Evolutionary conservation across 2,797 vertebrate genomes (phyloP), one percentile per base, ranked within the genome.

Genomic region (Clangula hyemalis): DNA sequence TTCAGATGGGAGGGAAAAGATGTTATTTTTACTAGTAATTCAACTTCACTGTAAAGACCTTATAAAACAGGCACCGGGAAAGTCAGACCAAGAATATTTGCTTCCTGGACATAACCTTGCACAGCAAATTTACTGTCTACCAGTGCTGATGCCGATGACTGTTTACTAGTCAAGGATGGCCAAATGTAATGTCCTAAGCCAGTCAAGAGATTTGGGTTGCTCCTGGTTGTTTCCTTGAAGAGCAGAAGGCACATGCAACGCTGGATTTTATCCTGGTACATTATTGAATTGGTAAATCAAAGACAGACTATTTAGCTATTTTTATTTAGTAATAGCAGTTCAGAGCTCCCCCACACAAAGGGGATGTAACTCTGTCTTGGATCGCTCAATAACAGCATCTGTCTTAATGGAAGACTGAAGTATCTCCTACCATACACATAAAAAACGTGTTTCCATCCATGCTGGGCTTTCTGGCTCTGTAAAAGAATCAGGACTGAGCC

Each of bases 11-110:
- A 95, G 16, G 17, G 45, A 28, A 65, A 93, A 90, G 45, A 22
- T 43, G 9, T 76, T 88, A 32, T 83, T 96, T 93, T 93, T 89
- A 56, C 56, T 39, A 65, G 77, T n/a, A 60, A n/a, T 89, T 80
- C 49, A 68, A 18, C 88, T 85, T 68, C 43, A 43, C 34, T 68
- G 49, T 70, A n/a, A 90, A 93, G 32, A 58, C 30, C 34, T 85
- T 72, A 22, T 43, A 65, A 91, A 96, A 62, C 45, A 85, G 49
- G 18, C 28, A 73, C 25, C 3, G 10, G 13, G 27, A 92, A 87
- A 93, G 38, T 66, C 88, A 89, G 66, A 76, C 4, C 20, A 71
- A 61, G 56, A 87, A n/a, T 80, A 94, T 94, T 94, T 90, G 9
- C 72, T 66, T 90, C 87, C 54, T 65, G 47, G 54, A 72, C 1